A percentile compares a stretch with the other conserved stretches of the same genome.
phyloP scores from a whole-genome alignment of 2,888 invertebrate species.

The Melinaea menophilus region DNA sequence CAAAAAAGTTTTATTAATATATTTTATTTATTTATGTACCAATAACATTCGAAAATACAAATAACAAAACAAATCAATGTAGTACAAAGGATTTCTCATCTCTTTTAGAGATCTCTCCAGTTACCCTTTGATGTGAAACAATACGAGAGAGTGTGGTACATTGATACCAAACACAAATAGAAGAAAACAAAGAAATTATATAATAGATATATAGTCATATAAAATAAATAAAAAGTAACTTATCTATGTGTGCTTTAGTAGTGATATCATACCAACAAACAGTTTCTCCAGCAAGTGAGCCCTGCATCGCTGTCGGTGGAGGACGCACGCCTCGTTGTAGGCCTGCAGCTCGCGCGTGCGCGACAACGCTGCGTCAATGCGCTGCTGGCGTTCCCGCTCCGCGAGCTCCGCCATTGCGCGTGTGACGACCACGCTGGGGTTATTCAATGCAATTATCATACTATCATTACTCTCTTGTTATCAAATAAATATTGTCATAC shows the following conservation, averaged over 20 bases:
- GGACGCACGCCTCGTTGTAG: constrained; percentile 49
- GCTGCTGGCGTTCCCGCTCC: constrained; percentile 41
- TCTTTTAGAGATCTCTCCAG: too few species aligned
- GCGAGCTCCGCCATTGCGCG: constrained; percentile 50
- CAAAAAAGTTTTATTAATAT: too few species aligned
- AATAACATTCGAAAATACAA: too few species aligned
- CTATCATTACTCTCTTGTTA: not conserved
- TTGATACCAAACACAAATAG: too few species aligned
- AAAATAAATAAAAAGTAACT: not conserved
- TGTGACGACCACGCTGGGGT: constrained; percentile 47
- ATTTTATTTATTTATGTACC: too few species aligned
- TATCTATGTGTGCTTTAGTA: not conserved
- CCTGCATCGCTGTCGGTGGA: constrained; percentile 51
- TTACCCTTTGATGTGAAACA: too few species aligned
- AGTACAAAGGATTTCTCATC: too few species aligned
- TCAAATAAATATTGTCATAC: constrained; percentile 32
- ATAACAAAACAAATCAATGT: too few species aligned
- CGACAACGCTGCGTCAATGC: constrained; percentile 48
- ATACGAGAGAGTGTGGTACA: too few species aligned
- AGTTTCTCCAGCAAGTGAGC: constrained; percentile 50
- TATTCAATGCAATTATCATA: not conserved
- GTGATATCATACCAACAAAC: constrained; percentile 49
- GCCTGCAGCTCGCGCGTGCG: constrained; percentile 58
- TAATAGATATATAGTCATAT: not conserved
- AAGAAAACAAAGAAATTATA: too few species aligned